Evolutionary conservation across 2,797 vertebrate species (phyloP).

Genomic region (Gallinago solitaria): DNA sequence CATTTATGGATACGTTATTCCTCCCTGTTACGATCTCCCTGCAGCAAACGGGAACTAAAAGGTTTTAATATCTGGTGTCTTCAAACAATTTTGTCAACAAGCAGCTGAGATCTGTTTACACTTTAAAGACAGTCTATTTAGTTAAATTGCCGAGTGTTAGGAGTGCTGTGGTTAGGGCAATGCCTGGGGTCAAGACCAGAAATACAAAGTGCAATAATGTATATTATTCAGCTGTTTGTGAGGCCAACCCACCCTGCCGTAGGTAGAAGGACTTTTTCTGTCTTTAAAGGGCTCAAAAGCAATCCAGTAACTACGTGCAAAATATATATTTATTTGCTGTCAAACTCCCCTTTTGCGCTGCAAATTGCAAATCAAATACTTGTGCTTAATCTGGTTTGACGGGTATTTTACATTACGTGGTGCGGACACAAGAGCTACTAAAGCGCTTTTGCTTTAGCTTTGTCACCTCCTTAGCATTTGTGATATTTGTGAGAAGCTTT

Average conservation of each 20-base stretch:
- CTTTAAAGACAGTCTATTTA: slow-evolving; percentile 2
- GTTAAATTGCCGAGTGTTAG: background rate
- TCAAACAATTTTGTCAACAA: slow-evolving; percentile 13
- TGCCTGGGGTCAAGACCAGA: background rate
- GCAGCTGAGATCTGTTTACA: slow-evolving; percentile 1
- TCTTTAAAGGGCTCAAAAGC: background rate
- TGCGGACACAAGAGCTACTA: background rate
- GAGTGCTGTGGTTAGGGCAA: background rate
- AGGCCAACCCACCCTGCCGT: background rate
- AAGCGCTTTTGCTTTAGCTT: background rate
- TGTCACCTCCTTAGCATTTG: background rate
- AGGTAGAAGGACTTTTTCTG: background rate
- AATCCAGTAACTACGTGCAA: background rate
- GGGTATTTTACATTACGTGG: background rate
- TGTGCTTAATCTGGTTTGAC: background rate
- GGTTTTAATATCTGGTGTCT: background rate
- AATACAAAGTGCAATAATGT: background rate
- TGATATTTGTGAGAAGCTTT: background rate
- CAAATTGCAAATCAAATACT: background rate
- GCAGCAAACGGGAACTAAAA: background rate
- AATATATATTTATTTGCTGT: background rate
- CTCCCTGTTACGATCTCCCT: background rate
- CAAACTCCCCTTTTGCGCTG: background rate
- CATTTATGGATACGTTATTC: background rate
- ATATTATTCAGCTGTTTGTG: background rate